These are phyloP conservation scores for Cenopis cana DNA, from an alignment of 2,888 invertebrate species.

Conservation along the genomic window DNA sequence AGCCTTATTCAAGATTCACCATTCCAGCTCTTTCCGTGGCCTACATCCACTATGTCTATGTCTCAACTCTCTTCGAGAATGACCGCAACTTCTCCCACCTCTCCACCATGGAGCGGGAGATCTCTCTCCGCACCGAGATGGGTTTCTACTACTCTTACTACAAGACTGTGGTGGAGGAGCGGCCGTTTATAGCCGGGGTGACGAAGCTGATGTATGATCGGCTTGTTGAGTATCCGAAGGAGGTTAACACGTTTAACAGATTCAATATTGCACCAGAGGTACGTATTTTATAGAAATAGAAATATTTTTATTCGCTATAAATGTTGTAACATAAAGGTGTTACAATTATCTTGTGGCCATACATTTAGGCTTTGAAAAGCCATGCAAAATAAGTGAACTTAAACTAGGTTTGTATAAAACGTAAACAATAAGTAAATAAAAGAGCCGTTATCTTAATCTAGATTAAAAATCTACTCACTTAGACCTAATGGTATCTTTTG, in stretches of 20 bases:
- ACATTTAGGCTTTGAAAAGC: too few species aligned
- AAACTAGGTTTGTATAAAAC: too few species aligned
- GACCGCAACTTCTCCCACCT: constrained; percentile 93
- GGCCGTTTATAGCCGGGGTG: constrained; percentile 86
- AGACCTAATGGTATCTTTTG: too few species aligned
- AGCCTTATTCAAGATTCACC: background rate
- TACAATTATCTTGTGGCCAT: too few species aligned
- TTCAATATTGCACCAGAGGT: constrained; percentile 96
- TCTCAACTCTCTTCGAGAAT: constrained; percentile 91
- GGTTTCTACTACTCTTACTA: constrained; percentile 96
- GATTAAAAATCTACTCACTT: too few species aligned
- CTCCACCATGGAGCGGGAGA: constrained; percentile 93
- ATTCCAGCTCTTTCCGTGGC: constrained; percentile 85
- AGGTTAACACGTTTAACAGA: constrained; percentile 91
- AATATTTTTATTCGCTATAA: too few species aligned
- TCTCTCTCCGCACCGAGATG: constrained; percentile 94
- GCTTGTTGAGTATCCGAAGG: constrained; percentile 91
- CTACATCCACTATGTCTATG: constrained; percentile 87
- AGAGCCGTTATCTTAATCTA: too few species aligned
- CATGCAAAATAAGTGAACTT: too few species aligned
- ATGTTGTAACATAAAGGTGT: too few species aligned
- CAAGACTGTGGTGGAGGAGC: constrained; percentile 91
- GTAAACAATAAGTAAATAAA: too few species aligned
- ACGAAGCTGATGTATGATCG: constrained; percentile 88
- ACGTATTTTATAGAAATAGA: too few species aligned